Base-by-base conservation (phyloP, 1,140 invertebrate species). In the Tenebrio molitor region DNA sequence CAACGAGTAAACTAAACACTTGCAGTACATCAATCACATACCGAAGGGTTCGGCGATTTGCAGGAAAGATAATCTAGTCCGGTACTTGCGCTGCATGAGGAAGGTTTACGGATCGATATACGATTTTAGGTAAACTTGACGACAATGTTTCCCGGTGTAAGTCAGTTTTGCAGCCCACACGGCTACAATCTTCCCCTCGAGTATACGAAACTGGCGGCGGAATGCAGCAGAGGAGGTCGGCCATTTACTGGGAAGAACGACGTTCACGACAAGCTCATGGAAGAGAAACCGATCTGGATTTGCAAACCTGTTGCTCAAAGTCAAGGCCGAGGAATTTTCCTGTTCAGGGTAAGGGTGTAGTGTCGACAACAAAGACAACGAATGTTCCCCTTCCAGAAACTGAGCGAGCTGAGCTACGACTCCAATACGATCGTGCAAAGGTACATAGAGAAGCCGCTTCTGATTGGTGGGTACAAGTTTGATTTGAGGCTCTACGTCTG, bases 401-500 rank as follows among this genome's bases (percentile, higher is more conserved):
- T 93, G 1, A 91, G 91, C 68, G 91, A 93, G 58, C 84, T 94
- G 71, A 88, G 85, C 0, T 94, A 93, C 79, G 90, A 92, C 36
- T 90, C 87, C 58, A 89, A 90, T 0, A 89, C 92, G 2, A 89
- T 94, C 1, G 91, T 92, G 12, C 93, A 95, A 83, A 86, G 89
- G 67, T 97, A 97, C 79, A 94, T 97, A 14, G 89, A 93, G 71
- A 94, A 94, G 82, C 94, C 94, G 0, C 82, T 95, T 34, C 83
- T 96, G 1, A 95, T 96, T 76, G 93, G 93, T 0, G 93, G 93
- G 5, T 95, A 96, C 82, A 96, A 96, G 82, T 95, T 94, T 77
- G 94, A 96, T 84, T 84, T 96, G 19, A 84, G 94, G 33, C 81
- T 96, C 0, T 96, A 96, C 80, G 93, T 95, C 0, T 89, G 93